A percentile compares a stretch with the other conserved stretches of the same genome.
Evolutionary conservation across 1,140 invertebrate species (phyloP).

Genomic region (Planococcus citri): DNA sequence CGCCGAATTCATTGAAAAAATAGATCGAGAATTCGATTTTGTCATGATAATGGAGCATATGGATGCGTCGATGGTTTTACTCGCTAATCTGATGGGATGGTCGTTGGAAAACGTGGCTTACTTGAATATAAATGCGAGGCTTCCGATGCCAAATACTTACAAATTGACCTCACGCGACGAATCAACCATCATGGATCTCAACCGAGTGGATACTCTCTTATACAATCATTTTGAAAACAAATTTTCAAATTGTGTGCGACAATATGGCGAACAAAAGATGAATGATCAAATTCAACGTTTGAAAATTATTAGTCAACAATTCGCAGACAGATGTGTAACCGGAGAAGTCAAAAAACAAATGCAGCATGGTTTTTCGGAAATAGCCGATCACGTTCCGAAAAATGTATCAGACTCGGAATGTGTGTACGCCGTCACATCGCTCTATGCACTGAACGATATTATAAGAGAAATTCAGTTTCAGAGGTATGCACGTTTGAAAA

Average conservation of each 20-base stretch:
- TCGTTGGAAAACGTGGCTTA: constrained; percentile 37
- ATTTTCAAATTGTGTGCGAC: constrained; percentile 30
- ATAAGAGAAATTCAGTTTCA: too few species aligned
- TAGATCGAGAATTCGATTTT: too few species aligned
- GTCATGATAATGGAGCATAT: constrained; percentile 42
- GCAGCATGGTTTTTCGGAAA: too few species aligned
- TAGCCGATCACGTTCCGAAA: too few species aligned
- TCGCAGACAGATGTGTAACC: too few species aligned
- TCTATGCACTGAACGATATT: too few species aligned
- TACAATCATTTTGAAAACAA: constrained; percentile 33
- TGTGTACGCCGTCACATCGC: too few species aligned
- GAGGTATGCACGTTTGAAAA: too few species aligned
- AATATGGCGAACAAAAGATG: constrained; percentile 32
- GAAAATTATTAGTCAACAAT: constrained; percentile 25
- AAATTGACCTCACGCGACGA: constrained; percentile 22
- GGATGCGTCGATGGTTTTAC: constrained; percentile 41
- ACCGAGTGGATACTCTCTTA: constrained; percentile 31
- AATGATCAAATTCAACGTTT: constrained; percentile 28
- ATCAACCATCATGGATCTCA: constrained; percentile 27
- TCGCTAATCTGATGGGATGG: too few species aligned
- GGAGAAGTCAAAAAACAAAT: too few species aligned
- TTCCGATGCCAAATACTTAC: background rate
- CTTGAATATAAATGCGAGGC: constrained; percentile 33
- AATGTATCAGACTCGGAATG: too few species aligned
- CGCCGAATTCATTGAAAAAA: constrained; percentile 29